Evolutionary conservation across 2,113 vertebrate genomes (phyloP), one percentile per base, ranked within the genome.

Genomic region (Pogonocichla stellata): DNA sequence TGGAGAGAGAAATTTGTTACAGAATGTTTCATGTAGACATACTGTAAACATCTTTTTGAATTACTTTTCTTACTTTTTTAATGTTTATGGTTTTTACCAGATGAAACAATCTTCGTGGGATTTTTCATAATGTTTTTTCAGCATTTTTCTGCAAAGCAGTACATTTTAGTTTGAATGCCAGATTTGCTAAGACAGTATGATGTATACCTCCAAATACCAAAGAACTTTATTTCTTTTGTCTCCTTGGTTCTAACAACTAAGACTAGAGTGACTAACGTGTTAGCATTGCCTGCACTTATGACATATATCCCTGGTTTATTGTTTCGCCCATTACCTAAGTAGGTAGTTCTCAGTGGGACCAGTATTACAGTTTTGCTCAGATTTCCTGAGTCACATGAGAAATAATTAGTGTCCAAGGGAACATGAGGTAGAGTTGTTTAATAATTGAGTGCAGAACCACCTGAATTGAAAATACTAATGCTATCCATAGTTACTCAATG

Each of bases 1-100:
- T 92, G 91, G 85, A 95, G 91, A 96, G 79, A 89, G 72, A 95
- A 86, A 66, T 85, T 95, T 93, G 62, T 96, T 96, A 61, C 24
- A 79, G 80, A 89, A 94, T 91, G 61, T 82, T 97, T 95, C 90
- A 95, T 94, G 92, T 95, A 92, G 94, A 89, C 79, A 38, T 86
- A 88, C 54, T 79, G 43, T 92, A 91, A 97, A 77, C 47, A 91
- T 81, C n/a, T 92, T 66, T 82, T 93, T 77, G 28, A 77, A 73
- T 91, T 90, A 66, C 36, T 90, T 83, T 91, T 75, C 54, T 96
- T 93, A 48, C 14, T 3, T 38, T n/a, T 67, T 80, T 87, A 69
- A 78, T 75, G 72, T 66, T 86, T 62, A 20, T 25, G 36, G n/a
- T 87, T 92, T 86, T 72, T 87, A 92, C 26, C 50, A 87, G 65